Base-by-base conservation (phyloP, 2,888 invertebrate species). In the Caenorhabditis sp. region DNA sequence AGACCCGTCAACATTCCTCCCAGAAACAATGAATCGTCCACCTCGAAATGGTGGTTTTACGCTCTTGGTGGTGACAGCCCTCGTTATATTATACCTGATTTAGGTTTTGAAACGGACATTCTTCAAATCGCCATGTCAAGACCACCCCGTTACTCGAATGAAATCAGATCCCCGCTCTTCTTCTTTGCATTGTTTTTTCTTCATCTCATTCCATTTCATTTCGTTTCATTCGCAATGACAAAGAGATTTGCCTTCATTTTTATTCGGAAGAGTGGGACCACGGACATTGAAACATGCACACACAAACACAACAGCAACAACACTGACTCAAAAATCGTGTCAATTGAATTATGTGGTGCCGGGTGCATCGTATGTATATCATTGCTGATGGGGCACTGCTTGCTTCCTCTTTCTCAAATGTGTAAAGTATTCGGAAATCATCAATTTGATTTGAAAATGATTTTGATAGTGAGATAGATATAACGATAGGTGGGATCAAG, bases 291-390 rank as follows among this genome's bases (percentile, higher is more conserved):
- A 61, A 64, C 64, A 75, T 44, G 5, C 47, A 54, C 35, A 49
- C 19, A 49, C 16, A 51, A 51, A 61, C 72, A 64, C 54, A 74
- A 41, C 72, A 38, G 7, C 41, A 47, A 66, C 8, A 49, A 6
- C 51, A 66, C 66, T 68, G 76, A 59, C 76, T 76, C 44, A 77
- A 77, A 44, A 70, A 77, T 77, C 69, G 77, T 77, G 77, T 77
- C 69, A 59, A 61, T 77, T 77, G 77, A 77, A 77, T 77, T 77
- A 77, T 77, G 77, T 77, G 77, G 76, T 76, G 76, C 75, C 64
- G 16, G 74, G 49, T 7, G n/a, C 35, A 38, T 64, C 56, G 54
- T 59, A 59, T 68, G 58, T 75, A 68, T 75, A 75, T 75, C 66
- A 75, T 66, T 75, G 64, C 41, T 54, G 44, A 44, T 38, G 63